Evolutionary conservation across 2,888 invertebrate species (phyloP).

Genomic region (Coenonympha arcania): DNA sequence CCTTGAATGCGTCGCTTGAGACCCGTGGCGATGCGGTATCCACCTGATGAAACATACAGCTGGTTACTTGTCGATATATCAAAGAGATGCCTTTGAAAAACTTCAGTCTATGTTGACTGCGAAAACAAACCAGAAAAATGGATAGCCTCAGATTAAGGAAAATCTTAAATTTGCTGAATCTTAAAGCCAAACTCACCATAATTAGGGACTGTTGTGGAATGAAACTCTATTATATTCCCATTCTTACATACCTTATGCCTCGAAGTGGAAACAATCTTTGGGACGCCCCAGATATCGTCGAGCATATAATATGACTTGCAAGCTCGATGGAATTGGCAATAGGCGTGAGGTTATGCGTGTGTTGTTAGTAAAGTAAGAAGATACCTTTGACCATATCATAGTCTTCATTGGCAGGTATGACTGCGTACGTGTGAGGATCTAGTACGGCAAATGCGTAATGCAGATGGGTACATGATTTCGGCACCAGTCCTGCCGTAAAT

Average conservation of each 20-base stretch:
- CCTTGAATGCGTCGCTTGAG: slow-evolving; percentile 79
- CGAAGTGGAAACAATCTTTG: too few species aligned
- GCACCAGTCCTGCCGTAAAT: slow-evolving; percentile 77
- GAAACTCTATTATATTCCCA: too few species aligned
- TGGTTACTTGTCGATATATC: too few species aligned
- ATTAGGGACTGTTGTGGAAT: too few species aligned
- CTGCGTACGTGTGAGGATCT: slow-evolving; percentile 77
- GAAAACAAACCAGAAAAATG: not conserved
- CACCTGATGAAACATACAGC: too few species aligned
- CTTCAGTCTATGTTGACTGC: not conserved
- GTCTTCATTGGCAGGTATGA: slow-evolving; percentile 79
- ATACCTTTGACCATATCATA: slow-evolving; percentile 82
- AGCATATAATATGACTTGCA: too few species aligned
- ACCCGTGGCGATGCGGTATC: slow-evolving; percentile 80
- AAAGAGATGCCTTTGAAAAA: too few species aligned
- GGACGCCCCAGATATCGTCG: too few species aligned
- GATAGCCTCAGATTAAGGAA: not conserved
- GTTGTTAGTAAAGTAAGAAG: not conserved
- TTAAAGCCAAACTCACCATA: too few species aligned
- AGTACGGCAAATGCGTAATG: slow-evolving; percentile 82
- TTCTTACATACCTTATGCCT: too few species aligned
- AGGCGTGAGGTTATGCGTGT: not conserved
- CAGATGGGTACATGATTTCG: slow-evolving; percentile 81
- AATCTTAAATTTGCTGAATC: too few species aligned
- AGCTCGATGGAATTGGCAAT: not conserved